These are phyloP conservation scores for Stenolophus ochropezus DNA, from an alignment of 2,888 invertebrate genomes.

Conservation along the genomic window DNA sequence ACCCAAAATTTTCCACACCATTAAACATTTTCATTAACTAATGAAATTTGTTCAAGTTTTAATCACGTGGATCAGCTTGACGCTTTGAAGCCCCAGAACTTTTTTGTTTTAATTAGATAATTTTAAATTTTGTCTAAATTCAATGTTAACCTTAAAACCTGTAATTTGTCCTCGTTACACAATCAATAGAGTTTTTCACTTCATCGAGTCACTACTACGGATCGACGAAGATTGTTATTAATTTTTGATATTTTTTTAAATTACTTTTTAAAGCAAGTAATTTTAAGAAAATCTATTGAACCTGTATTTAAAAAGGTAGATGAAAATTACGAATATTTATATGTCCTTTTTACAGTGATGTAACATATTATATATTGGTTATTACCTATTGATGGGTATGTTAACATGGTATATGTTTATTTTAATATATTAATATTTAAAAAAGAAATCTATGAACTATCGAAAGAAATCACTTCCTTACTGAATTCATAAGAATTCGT, in stretches of 20 bases:
- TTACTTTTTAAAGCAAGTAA: no score
- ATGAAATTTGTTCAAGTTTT: slow-evolving; percentile 39
- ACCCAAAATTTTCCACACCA: slow-evolving; percentile 36
- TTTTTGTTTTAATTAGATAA: slow-evolving; percentile 38
- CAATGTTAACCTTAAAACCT: slow-evolving; percentile 35
- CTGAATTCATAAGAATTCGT: no score
- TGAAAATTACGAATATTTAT: no score
- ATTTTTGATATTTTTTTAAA: not conserved
- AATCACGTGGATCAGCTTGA: slow-evolving; percentile 36
- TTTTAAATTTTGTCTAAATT: slow-evolving; percentile 38
- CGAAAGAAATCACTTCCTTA: no score
- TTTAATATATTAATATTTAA: no score
- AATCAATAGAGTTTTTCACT: slow-evolving; percentile 23
- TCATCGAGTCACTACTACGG: not conserved
- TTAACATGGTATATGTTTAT: no score
- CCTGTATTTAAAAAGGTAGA: no score
- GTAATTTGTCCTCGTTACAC: slow-evolving; percentile 39
- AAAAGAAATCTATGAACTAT: no score
- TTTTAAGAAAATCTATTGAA: no score
- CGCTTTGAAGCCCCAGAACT: slow-evolving; percentile 17
- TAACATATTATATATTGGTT: no score
- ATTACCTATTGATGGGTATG: no score
- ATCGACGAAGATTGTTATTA: not conserved
- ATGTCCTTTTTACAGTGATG: no score
- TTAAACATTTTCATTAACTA: slow-evolving; percentile 42